Conservation (phyloP, 1,140 invertebrate genomes). For the Muscidifurax raptorellus region DNA sequence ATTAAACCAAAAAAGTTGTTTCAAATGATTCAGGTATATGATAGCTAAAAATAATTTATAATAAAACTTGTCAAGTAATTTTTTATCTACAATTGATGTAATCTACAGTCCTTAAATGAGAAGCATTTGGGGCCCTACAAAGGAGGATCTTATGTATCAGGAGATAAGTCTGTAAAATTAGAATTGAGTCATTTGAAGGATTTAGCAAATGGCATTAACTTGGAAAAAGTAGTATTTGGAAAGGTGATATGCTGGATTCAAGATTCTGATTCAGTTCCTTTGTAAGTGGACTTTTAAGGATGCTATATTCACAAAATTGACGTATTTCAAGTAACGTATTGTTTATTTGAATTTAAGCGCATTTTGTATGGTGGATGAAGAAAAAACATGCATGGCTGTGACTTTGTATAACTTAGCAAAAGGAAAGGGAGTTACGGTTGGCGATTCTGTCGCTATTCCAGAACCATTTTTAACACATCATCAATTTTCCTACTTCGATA, state of each 20-base stretch:
- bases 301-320: background rate
- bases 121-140: slow-evolving; percentile 80
- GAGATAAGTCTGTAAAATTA: slow-evolving; percentile 77
- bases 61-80: slow-evolving; percentile 53
- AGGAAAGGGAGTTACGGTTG: slow-evolving; percentile 88
- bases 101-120: slow-evolving; percentile 74
- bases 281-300: slow-evolving; percentile 77
- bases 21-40: slow-evolving; percentile 80
- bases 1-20: slow-evolving; percentile 83
- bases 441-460: slow-evolving; percentile 88
- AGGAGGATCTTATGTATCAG: slow-evolving; percentile 77
- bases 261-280: slow-evolving; percentile 85
- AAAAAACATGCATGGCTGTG: slow-evolving; percentile 83
- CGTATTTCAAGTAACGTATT: background rate
- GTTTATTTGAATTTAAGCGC: slow-evolving; percentile 78
- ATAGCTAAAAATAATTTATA: slow-evolving; percentile 51
- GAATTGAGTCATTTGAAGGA: slow-evolving; percentile 73
- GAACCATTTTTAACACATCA: slow-evolving; percentile 83
- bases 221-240: slow-evolving; percentile 83
- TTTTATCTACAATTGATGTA: slow-evolving; percentile 47
- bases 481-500: slow-evolving; percentile 78
- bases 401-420: slow-evolving; percentile 90
- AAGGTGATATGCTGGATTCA: slow-evolving; percentile 89
- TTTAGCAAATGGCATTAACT: slow-evolving; percentile 78
- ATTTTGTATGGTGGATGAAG: slow-evolving; percentile 87